Evolutionary conservation across 2,797 vertebrate genomes (phyloP).

Genomic region (Odontamblyopus rebecca): DNA sequence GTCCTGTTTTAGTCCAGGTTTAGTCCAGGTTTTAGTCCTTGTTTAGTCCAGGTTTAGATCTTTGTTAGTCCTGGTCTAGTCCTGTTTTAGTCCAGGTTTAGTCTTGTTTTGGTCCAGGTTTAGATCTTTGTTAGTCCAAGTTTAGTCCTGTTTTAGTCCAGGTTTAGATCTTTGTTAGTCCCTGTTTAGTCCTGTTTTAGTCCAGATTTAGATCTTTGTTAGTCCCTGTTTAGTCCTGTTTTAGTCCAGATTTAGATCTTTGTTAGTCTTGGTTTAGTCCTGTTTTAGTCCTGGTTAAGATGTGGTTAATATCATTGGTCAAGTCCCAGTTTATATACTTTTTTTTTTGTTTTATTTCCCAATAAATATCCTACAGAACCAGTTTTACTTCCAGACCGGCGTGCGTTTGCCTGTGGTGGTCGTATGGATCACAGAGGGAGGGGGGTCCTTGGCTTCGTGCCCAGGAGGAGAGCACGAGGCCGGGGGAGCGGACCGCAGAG

Average conservation of each 20-base stretch:
- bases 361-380: neutral
- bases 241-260: neutral
- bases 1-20: too few species aligned
- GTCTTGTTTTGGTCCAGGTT: too few species aligned
- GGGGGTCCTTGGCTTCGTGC: slow-evolving; percentile 66
- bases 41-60: too few species aligned
- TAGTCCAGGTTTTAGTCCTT: too few species aligned
- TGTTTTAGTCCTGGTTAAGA: neutral
- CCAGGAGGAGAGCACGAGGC: slow-evolving; percentile 28
- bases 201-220: too few species aligned
- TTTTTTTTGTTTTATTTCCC: neutral
- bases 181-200: too few species aligned
- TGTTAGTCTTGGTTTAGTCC: too few species aligned
- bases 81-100: neutral
- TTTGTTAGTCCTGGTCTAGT: neutral
- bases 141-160: neutral
- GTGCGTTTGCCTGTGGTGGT: slow-evolving; percentile 36
- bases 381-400: neutral
- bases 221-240: neutral
- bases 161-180: too few species aligned
- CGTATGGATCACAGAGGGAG: slow-evolving; percentile 56
- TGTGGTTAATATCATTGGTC: too few species aligned
- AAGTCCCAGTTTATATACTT: too few species aligned
- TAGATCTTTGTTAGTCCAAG: neutral
- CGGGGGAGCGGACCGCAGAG: slow-evolving; percentile 37